A percentile compares a stretch with the other conserved stretches of the same genome.
phyloP scores from a whole-genome alignment of 2,113 vertebrate species.

The Rynchops niger region DNA sequence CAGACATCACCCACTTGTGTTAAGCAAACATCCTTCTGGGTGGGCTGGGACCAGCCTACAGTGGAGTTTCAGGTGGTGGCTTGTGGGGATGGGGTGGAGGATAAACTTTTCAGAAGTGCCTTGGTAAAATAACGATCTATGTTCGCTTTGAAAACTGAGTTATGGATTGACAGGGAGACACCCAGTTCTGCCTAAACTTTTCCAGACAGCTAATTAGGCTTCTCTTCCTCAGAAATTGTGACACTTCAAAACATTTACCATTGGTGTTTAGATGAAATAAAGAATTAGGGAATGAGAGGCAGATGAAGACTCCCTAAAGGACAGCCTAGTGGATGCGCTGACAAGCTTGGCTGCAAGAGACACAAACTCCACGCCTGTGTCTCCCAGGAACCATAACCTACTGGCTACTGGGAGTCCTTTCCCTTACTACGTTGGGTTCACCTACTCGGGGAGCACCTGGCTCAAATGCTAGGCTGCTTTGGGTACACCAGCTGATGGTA shows the following conservation, averaged over 20 bases:
- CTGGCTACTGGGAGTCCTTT: neutral
- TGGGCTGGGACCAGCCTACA: too few species aligned
- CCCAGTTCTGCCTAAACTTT: neutral
- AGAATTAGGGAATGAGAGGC: neutral
- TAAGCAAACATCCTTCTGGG: neutral
- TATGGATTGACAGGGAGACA: neutral
- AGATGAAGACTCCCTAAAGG: neutral
- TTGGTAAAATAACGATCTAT: neutral
- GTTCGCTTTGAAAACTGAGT: neutral
- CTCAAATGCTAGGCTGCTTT: neutral
- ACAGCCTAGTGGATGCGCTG: neutral
- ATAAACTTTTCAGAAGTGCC: neutral
- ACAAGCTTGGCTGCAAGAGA: accelerated
- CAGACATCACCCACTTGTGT: neutral
- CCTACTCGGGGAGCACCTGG: neutral
- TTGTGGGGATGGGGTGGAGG: neutral
- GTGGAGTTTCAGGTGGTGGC: neutral
- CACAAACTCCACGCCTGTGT: neutral
- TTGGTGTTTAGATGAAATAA: neutral
- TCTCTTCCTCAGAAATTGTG: neutral
- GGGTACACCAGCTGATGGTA: neutral
- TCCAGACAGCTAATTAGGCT: neutral
- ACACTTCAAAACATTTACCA: neutral
- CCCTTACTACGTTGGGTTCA: neutral
- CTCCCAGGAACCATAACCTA: neutral